A percentile compares a stretch with the other conserved stretches of the same genome.
phyloP scores from a whole-genome alignment of 2,888 invertebrate species.

The Aporophyla nigra region DNA sequence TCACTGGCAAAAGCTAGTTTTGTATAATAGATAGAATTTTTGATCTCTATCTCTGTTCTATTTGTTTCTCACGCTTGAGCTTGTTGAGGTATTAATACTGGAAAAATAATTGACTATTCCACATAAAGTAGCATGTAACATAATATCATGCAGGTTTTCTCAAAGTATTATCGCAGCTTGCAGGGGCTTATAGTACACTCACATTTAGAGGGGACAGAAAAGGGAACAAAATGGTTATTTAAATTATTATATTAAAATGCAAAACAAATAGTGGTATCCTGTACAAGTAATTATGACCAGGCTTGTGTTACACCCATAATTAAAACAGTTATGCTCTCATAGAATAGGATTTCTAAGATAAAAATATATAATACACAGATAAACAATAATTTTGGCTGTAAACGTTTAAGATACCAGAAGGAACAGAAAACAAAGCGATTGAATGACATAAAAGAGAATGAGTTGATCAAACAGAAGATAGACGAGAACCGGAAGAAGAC shows the following conservation, averaged over 20 bases:
- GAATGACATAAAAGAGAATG: conserved; percentile 85
- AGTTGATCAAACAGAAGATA: conserved; percentile 85
- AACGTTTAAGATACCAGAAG: conserved; percentile 79
- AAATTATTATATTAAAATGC: too few relatives aligned
- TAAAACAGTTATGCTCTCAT: not conserved
- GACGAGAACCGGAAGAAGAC: conserved; percentile 86
- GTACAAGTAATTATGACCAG: too few relatives aligned
- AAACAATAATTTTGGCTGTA: not conserved
- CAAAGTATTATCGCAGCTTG: not conserved
- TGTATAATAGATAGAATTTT: too few relatives aligned
- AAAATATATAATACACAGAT: too few relatives aligned
- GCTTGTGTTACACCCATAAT: not conserved
- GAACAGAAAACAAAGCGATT: conserved; percentile 83
- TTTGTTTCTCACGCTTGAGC: not conserved
- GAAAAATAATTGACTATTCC: not conserved
- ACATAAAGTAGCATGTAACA: not conserved
- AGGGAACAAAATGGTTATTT: too few relatives aligned
- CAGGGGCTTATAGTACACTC: not conserved
- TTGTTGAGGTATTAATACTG: not conserved
- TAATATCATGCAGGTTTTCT: not conserved
- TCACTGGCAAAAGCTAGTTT: too few relatives aligned
- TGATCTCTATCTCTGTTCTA: not conserved
- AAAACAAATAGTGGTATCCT: not conserved
- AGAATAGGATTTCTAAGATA: not conserved
- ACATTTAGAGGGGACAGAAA: too few relatives aligned